These are phyloP conservation scores for Nineta flava DNA, from an alignment of 2,888 invertebrate genomes.

Conservation along the genomic window DNA sequence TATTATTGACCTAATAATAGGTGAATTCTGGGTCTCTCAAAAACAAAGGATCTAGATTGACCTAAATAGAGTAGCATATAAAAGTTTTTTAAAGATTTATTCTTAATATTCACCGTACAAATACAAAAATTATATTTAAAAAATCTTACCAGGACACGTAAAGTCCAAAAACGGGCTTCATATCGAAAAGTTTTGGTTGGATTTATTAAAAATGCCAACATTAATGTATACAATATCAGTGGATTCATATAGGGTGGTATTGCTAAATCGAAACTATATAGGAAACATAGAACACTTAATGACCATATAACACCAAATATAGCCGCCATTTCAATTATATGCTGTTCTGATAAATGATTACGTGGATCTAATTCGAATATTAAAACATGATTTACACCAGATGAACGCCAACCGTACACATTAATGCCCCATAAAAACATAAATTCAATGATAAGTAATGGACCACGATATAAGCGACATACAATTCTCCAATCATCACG, in stretches of 20 bases:
- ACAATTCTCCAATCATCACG: slow-evolving; percentile 69
- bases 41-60: too few species aligned
- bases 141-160: slow-evolving; percentile 68
- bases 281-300: slow-evolving; percentile 69
- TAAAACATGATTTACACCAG: slow-evolving; percentile 93
- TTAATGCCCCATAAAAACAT: slow-evolving; percentile 91
- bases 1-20: too few species aligned
- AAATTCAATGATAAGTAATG: slow-evolving; percentile 81
- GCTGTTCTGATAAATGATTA: slow-evolving; percentile 85
- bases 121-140: not conserved
- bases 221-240: slow-evolving; percentile 61
- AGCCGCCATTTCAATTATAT: slow-evolving; percentile 85
- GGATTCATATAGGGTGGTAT: slow-evolving; percentile 91
- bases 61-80: too few species aligned
- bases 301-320: slow-evolving; percentile 93
- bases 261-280: slow-evolving; percentile 63
- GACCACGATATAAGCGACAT: slow-evolving; percentile 84
- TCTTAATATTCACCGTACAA: not conserved
- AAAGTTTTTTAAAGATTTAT: too few species aligned
- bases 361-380: slow-evolving; percentile 95
- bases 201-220: slow-evolving; percentile 77
- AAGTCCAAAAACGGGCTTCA: slow-evolving; percentile 87
- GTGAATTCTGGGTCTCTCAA: too few species aligned
- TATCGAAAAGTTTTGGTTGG: slow-evolving; percentile 84
- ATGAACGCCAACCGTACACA: slow-evolving; percentile 93